These are phyloP conservation scores for Premnoplex brunnescens DNA, from an alignment of 2,797 vertebrate species.

Conservation along the genomic window DNA sequence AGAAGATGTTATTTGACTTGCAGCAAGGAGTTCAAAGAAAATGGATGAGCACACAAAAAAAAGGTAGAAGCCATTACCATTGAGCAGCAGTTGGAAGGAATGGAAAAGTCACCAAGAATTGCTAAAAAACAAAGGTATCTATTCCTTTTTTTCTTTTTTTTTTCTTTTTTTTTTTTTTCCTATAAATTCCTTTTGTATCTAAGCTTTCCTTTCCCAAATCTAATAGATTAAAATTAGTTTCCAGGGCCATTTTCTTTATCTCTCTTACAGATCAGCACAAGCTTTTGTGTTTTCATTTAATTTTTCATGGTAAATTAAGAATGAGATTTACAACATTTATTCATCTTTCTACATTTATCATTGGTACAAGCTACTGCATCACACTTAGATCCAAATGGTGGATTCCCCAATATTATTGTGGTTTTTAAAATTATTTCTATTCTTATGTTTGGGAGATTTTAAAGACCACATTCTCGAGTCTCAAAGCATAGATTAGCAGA, in stretches of 20 bases:
- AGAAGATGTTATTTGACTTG: constrained; percentile 57
- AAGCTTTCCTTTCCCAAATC: neutral
- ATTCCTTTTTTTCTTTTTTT: neutral
- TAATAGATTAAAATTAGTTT: constrained; percentile 16
- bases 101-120: neutral
- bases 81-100: neutral
- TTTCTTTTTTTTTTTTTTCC: neutral
- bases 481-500: constrained; percentile 15
- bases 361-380: neutral
- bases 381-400: neutral
- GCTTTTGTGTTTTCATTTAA: neutral
- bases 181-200: neutral
- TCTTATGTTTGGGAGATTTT: neutral
- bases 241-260: neutral
- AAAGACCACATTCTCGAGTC: neutral
- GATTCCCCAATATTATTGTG: neutral
- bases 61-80: neutral
- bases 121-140: neutral
- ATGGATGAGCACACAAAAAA: constrained; percentile 22
- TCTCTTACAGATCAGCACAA: neutral
- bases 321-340: neutral
- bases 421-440: neutral
- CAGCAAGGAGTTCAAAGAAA: constrained; percentile 45
- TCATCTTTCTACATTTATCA: constrained; percentile 3
- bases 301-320: neutral